These are phyloP conservation scores for Heterotilapia buettikoferi DNA, from an alignment of 2,113 vertebrate genomes.

Conservation along the genomic window DNA sequence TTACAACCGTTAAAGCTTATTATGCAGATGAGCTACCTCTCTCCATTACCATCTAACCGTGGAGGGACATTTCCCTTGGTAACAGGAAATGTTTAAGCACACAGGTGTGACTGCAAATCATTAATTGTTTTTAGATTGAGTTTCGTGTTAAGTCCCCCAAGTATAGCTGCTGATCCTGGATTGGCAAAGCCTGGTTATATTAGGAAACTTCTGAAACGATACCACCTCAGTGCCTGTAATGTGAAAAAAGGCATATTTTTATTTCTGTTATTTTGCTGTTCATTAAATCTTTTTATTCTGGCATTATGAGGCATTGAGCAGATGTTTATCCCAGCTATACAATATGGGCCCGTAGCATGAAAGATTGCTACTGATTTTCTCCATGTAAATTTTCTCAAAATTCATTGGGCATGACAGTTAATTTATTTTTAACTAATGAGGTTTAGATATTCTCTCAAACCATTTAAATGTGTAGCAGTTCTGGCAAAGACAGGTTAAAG, in stretches of 20 bases:
- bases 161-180: neutral
- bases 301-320: neutral
- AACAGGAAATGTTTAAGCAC: neutral
- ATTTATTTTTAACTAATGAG: neutral
- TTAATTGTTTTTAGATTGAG: conserved; percentile 4
- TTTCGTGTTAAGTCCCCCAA: neutral
- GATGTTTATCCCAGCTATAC: neutral
- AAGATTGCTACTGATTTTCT: neutral
- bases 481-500: neutral
- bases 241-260: neutral
- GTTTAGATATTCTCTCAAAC: neutral
- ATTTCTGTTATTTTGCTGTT: neutral
- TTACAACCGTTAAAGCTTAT: conserved; percentile 41
- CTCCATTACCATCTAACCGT: neutral
- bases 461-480: neutral
- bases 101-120: conserved; percentile 6
- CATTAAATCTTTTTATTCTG: neutral
- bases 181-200: neutral
- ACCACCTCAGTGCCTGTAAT: neutral
- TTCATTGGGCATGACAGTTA: neutral
- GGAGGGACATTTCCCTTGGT: neutral
- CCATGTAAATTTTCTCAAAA: neutral
- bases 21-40: conserved; percentile 26
- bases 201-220: neutral
- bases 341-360: neutral